Evolutionary conservation across 2,888 invertebrate species (phyloP), one percentile per base, ranked within the genome.

Genomic region (Portevinia maculata): DNA sequence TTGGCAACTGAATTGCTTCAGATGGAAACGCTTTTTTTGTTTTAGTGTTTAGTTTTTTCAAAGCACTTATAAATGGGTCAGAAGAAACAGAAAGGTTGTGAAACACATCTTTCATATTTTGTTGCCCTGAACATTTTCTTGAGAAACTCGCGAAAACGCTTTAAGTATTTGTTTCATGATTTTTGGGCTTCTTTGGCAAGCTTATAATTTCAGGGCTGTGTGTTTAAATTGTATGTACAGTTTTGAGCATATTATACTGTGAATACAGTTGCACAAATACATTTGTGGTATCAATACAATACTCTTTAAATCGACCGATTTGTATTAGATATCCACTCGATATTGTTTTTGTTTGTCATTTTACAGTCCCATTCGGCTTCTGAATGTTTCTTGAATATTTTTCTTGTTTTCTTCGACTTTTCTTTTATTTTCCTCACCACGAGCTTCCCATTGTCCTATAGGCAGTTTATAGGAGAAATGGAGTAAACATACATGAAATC

Each of bases 181-280:
- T n/a, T n/a, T n/a, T n/a, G n/a, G n/a, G n/a, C n/a, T n/a, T n/a
- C n/a, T n/a, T n/a, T n/a, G n/a, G n/a, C n/a, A n/a, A n/a, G n/a
- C n/a, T n/a, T n/a, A n/a, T n/a, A n/a, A 59, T 37, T 24, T 79
- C 44, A 44, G 62, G 62, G 17, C 57, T 70, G 19, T 79, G 64
- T 15, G 60, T 53, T 55, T 75, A 17, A 32, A 79, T 79, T 75
- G 41, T 65, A 39, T 78, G 62, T 21, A 50, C 53, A 24, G 53
- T 34, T 19, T 3, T 32, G 2, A 17, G 32, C 53, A 53, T 34
- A 32, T 53, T 52, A 32, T 52, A 52, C 52, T 30, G 15, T 32
- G 30, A 30, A 15, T 50, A 50, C 13, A 30, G 50, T 28, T 50
- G 2, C 15, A 50, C 50, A 50, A 52, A 21, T 5, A 46, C 19